A percentile compares a stretch with the other conserved stretches of the same genome.
Evolutionary conservation across 2,888 invertebrate species (phyloP).

Genomic region (Drosophila meridiana): DNA sequence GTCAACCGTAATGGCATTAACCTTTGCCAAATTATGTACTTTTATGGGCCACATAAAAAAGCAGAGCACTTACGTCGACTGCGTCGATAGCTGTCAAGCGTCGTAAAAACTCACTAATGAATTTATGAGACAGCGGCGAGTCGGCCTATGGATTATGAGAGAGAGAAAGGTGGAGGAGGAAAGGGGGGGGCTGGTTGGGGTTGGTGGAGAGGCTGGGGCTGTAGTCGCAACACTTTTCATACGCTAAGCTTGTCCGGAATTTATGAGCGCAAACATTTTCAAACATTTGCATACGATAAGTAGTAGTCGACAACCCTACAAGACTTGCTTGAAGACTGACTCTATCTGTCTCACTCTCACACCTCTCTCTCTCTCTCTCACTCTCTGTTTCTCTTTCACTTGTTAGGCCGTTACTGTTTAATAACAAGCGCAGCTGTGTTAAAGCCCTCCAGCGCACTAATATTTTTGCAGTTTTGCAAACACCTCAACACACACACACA

Average conservation of each 20-base stretch:
- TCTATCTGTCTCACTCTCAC: background rate
- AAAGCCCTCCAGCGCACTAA: conserved; percentile 51
- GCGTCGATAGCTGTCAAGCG: conserved; percentile 20
- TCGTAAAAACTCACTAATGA: conserved; percentile 57
- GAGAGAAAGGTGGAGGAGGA: background rate
- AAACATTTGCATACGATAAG: conserved; percentile 73
- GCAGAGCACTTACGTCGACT: conserved; percentile 10
- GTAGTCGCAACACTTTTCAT: conserved; percentile 37
- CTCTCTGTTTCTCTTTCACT: background rate
- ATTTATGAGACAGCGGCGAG: conserved; percentile 36
- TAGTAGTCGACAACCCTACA: conserved; percentile 26
- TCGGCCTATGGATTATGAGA: conserved; percentile 16
- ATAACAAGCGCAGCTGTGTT: conserved; percentile 25
- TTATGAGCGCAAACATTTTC: conserved; percentile 60
- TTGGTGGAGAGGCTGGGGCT: background rate
- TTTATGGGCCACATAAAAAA: conserved; percentile 42
- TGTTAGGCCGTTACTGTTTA: conserved; percentile 19
- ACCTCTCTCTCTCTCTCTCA: background rate
- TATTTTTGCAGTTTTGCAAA: conserved; percentile 61
- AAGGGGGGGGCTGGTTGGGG: background rate
- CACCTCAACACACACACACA: conserved; percentile 39
- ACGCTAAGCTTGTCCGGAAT: conserved; percentile 45
- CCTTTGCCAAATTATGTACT: conserved; percentile 24
- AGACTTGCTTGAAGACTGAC: background rate
- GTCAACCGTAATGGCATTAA: conserved; percentile 24